These are phyloP conservation scores for Chaetophractus vellerosus DNA, from an alignment of 2,797 vertebrate genomes.

Conservation along the genomic window DNA sequence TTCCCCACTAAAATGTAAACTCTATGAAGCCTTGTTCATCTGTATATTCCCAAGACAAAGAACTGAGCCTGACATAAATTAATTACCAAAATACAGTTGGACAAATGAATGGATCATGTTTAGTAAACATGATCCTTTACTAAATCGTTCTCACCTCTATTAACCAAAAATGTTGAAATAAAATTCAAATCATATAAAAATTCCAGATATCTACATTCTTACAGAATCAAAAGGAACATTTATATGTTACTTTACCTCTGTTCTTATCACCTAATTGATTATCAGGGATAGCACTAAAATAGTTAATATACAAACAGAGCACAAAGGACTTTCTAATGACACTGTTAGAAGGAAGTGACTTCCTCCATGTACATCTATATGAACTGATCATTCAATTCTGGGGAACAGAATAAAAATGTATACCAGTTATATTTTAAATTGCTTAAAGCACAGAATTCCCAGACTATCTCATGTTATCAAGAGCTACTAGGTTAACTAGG, in stretches of 20 bases:
- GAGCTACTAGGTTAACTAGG: constrained; percentile 14
- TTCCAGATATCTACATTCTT: constrained; percentile 47
- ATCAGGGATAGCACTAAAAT: neutral
- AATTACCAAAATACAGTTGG: constrained; percentile 47
- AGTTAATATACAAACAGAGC: constrained; percentile 51
- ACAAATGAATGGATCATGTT: constrained; percentile 36
- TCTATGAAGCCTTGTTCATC: constrained; percentile 8
- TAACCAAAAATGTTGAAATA: constrained; percentile 69
- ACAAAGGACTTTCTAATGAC: no score
- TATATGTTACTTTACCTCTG: constrained; percentile 15
- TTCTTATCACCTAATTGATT: neutral
- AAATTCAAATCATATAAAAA: constrained; percentile 59
- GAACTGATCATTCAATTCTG: neutral
- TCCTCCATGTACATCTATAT: neutral
- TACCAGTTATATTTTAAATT: neutral
- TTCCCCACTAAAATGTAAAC: constrained; percentile 46
- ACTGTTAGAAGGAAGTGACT: no score
- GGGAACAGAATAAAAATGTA: constrained; percentile 44
- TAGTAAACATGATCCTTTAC: constrained; percentile 55
- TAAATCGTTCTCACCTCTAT: constrained; percentile 64
- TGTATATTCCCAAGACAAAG: neutral
- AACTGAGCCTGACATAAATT: neutral
- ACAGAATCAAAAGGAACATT: constrained; percentile 29
- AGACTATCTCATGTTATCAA: constrained; percentile 50
- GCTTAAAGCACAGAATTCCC: constrained; percentile 46